A percentile compares a stretch with the other conserved stretches of the same genome.
Conservation (phyloP, 2,888 invertebrate genomes). For the Pristionchus entomophagus region DNA sequence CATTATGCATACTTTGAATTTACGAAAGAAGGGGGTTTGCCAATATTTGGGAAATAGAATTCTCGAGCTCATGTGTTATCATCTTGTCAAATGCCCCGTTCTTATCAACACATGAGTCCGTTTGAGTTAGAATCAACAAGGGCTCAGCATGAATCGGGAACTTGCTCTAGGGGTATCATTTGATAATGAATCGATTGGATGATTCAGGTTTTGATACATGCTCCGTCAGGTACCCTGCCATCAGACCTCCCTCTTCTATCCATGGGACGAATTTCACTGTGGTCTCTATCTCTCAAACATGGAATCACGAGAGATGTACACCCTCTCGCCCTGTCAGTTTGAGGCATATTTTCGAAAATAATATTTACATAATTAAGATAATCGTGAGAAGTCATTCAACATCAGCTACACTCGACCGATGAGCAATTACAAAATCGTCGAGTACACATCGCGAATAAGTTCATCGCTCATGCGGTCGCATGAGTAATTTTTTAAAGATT, state of each 20-base stretch:
- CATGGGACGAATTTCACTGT: slow-evolving; percentile 23
- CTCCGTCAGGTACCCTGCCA: background rate
- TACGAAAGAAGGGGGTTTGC: background rate
- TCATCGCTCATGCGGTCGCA: background rate
- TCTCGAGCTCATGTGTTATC: no score
- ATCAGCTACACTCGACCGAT: slow-evolving; percentile 5
- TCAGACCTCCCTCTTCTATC: background rate
- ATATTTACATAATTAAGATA: background rate
- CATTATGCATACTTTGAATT: background rate
- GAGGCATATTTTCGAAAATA: background rate
- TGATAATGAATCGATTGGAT: background rate
- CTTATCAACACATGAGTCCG: no score
- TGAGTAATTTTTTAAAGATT: background rate
- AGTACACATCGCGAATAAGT: background rate
- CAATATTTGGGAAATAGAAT: no score
- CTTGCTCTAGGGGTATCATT: background rate
- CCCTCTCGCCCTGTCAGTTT: background rate
- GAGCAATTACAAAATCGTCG: background rate
- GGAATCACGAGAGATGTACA: background rate
- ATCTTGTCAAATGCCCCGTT: no score
- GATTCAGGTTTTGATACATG: background rate
- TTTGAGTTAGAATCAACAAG: no score
- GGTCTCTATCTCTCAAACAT: background rate
- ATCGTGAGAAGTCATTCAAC: slow-evolving; percentile 25
- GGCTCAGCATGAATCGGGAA: no score